These are phyloP conservation scores for Acrobeloides nanus DNA, from an alignment of 2,888 invertebrate genomes.

Conservation along the genomic window DNA sequence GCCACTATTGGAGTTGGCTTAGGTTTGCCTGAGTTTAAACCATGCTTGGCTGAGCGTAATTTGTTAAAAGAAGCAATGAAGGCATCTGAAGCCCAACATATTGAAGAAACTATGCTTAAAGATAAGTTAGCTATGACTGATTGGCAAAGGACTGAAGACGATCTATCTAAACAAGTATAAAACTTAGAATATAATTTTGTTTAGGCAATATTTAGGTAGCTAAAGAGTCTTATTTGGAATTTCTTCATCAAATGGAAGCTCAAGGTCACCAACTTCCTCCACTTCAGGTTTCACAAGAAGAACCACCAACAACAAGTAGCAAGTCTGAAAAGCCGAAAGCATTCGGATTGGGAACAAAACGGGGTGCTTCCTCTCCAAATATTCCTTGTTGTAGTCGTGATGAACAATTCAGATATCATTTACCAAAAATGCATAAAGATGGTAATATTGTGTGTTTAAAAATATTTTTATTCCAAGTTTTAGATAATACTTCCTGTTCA, in stretches of 20 bases:
- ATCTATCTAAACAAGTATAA: conserved; percentile 58
- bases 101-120: conserved; percentile 72
- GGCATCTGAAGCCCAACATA: conserved; percentile 31
- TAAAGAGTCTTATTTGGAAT: conserved; percentile 36
- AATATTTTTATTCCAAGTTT: conserved; percentile 2
- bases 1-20: conserved; percentile 72
- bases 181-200: neutral
- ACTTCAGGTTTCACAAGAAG: neutral
- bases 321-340: neutral
- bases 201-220: conserved; percentile 19
- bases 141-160: conserved; percentile 83
- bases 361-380: conserved; percentile 21
- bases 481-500: conserved; percentile 13
- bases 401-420: neutral
- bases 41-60: conserved; percentile 40
- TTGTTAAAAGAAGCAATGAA: conserved; percentile 32
- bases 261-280: conserved; percentile 9
- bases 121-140: conserved; percentile 80
- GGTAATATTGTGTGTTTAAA: conserved; percentile 9
- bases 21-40: conserved; percentile 64
- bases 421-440: conserved; percentile 12
- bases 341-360: conserved; percentile 12
- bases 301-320: neutral
- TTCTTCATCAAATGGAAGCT: conserved; percentile 20
- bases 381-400: conserved; percentile 16